Evolutionary conservation across 1,140 invertebrate genomes (phyloP).

Genomic region (Calephelis nemesis): DNA sequence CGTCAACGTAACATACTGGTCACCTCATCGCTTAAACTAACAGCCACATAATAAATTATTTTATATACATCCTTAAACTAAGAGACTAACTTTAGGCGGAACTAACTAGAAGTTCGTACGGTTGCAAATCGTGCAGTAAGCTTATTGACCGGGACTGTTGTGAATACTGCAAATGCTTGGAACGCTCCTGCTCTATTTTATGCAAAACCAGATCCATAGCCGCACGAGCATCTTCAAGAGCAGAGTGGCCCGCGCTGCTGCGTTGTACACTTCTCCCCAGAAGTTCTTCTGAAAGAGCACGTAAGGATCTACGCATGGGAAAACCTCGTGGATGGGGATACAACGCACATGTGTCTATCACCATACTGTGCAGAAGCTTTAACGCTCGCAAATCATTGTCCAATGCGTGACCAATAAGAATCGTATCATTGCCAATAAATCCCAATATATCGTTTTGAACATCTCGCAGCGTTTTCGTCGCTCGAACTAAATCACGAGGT

Average conservation of each 20-base stretch:
- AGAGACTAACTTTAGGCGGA: constrained; percentile 54
- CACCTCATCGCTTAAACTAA: constrained; percentile 5
- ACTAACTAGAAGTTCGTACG: constrained; percentile 66
- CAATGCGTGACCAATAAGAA: constrained; percentile 95
- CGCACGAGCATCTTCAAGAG: constrained; percentile 91
- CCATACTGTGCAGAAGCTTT: constrained; percentile 89
- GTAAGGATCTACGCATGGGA: constrained; percentile 89
- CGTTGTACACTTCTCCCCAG: constrained; percentile 89
- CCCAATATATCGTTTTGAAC: constrained; percentile 92
- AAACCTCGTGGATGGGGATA: constrained; percentile 91
- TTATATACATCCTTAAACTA: constrained; percentile 13
- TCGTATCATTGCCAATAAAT: constrained; percentile 90
- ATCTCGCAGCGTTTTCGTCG: constrained; percentile 85
- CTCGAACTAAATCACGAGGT: constrained; percentile 81
- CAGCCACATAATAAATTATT: constrained; percentile 15
- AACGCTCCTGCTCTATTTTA: constrained; percentile 82
- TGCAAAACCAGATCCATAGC: constrained; percentile 91
- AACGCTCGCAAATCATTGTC: constrained; percentile 95
- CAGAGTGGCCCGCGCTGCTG: constrained; percentile 90
- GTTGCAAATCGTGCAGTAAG: constrained; percentile 49
- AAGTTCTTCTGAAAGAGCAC: constrained; percentile 84
- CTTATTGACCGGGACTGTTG: constrained; percentile 32
- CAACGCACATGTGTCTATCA: constrained; percentile 92
- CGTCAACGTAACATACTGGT: constrained; percentile 65
- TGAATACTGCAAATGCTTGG: constrained; percentile 33